These are phyloP conservation scores for Exaiptasia diaphana DNA, from an alignment of 64 coral and sea anemone genomes.

Conservation along the genomic window DNA sequence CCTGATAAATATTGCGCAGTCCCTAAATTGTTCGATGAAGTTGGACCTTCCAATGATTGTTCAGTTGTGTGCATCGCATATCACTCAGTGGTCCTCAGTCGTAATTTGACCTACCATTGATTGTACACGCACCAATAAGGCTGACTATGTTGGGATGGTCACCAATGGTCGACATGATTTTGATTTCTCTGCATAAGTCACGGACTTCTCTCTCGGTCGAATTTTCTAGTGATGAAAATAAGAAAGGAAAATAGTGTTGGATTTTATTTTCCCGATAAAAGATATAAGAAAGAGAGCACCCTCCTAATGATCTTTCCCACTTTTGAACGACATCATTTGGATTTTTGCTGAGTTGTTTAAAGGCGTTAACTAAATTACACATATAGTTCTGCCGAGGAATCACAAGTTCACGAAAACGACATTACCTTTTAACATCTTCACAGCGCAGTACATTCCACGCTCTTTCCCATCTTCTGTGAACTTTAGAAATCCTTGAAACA, in stretches of 20 bases:
- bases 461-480: conserved; percentile 12
- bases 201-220: conserved; percentile 47
- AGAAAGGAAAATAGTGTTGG: too few relatives aligned
- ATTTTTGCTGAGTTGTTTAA: too few relatives aligned
- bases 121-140: conserved; percentile 77
- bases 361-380: too few relatives aligned
- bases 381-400: too few relatives aligned
- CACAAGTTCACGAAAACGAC: too few relatives aligned
- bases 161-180: conserved; percentile 72
- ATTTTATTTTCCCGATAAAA: too few relatives aligned
- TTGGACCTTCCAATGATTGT: not conserved
- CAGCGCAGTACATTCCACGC: conserved; percentile 31
- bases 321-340: too few relatives aligned
- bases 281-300: too few relatives aligned
- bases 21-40: not conserved
- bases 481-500: conserved; percentile 64
- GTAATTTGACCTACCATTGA: conserved; percentile 34
- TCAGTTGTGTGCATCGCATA: not conserved
- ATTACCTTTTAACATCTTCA: conserved; percentile 86
- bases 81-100: not conserved
- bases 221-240: conserved; percentile 44
- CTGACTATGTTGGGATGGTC: conserved; percentile 74
- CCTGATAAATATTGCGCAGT: not conserved
- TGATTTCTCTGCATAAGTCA: conserved; percentile 68
- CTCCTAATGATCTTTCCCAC: too few relatives aligned